Evolutionary conservation across 2,797 vertebrate species (phyloP).

Genomic region (Pangasius mekongensis): DNA sequence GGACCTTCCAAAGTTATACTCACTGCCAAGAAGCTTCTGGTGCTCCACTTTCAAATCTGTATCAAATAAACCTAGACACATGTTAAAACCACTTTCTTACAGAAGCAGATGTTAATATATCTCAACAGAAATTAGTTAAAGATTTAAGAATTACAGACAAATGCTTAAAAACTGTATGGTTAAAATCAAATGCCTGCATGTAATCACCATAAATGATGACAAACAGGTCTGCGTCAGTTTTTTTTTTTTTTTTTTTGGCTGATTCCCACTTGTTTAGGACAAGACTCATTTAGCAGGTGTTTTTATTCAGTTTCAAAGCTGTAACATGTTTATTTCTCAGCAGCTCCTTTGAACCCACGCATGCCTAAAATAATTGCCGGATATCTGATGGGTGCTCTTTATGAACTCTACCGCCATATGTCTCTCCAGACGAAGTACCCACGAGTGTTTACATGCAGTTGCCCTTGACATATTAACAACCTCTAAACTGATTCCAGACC

Average conservation of each 20-base stretch:
- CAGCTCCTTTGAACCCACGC: constrained; percentile 55
- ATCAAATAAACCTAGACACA: background rate
- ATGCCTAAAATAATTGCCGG: constrained; percentile 28
- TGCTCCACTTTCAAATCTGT: background rate
- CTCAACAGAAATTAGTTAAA: background rate
- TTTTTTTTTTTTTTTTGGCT: background rate
- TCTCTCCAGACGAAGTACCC: constrained; percentile 66
- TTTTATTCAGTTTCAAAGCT: constrained; percentile 54
- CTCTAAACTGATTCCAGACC: constrained; percentile 74
- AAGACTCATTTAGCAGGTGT: constrained; percentile 50
- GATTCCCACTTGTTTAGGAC: constrained; percentile 9
- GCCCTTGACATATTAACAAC: constrained; percentile 69
- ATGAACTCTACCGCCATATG: constrained; percentile 63
- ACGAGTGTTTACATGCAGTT: constrained; percentile 64
- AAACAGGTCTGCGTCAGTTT: background rate
- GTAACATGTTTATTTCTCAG: constrained; percentile 50
- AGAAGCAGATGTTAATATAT: background rate
- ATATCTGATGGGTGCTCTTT: constrained; percentile 57
- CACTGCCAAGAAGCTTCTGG: background rate
- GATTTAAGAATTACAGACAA: background rate
- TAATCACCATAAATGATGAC: background rate
- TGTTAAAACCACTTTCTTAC: background rate
- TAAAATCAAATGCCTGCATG: background rate
- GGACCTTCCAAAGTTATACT: constrained; percentile 32
- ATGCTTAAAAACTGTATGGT: background rate